Percentiles rank a stretch among this genome's conserved stretches.
Evolutionary conservation across 2,113 vertebrate species (phyloP).

Genomic region (Micromys minutus): DNA sequence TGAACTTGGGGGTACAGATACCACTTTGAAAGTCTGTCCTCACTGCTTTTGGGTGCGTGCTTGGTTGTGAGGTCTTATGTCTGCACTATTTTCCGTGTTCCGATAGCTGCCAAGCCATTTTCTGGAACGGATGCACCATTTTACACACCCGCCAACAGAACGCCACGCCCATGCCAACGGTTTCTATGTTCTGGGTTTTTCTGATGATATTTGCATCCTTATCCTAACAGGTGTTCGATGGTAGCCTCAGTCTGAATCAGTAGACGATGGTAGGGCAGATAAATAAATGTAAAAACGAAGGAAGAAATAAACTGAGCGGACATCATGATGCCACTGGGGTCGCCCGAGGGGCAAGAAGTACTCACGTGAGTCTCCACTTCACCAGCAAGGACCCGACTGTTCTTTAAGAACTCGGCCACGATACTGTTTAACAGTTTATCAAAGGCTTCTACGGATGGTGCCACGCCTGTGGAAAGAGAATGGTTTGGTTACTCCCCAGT

Average conservation of each 20-base stretch:
- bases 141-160: neutral
- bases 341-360: constrained; percentile 44
- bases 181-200: neutral
- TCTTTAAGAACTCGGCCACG: constrained; percentile 92
- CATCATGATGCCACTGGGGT: neutral
- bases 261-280: too few relatives aligned
- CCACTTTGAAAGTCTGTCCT: neutral
- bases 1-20: neutral
- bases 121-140: neutral
- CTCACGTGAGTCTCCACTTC: constrained; percentile 97
- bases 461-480: constrained; percentile 84
- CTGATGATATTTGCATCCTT: neutral
- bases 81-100: too few relatives aligned
- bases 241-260: neutral
- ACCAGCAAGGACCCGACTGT: constrained; percentile 92
- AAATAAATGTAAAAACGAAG: neutral
- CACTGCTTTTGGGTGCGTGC: neutral
- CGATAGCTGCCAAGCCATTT: neutral
- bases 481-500: constrained; percentile 46
- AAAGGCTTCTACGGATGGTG: constrained; percentile 92
- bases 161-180: neutral
- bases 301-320: neutral
- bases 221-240: neutral
- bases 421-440: constrained; percentile 90
- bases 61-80: neutral